Percentiles rank a stretch among this genome's conserved stretches.
phyloP scores from a whole-genome alignment of 2,113 vertebrate species.

The Spea multiplicata region DNA sequence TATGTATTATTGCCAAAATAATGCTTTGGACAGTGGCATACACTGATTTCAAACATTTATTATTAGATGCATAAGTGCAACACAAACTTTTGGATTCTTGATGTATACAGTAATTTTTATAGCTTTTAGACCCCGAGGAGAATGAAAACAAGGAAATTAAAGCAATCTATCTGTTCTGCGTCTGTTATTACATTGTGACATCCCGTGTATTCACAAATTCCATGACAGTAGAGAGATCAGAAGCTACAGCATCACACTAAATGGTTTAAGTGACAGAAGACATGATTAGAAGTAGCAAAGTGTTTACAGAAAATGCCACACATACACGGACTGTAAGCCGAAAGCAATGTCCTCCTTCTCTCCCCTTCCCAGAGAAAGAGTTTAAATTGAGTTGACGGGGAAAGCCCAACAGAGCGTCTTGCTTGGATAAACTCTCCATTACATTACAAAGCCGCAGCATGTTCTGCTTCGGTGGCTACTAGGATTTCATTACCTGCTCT shows the following conservation, averaged over 20 bases:
- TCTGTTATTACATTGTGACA: too few relatives aligned
- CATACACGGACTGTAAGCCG: neutral
- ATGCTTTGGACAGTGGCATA: too few relatives aligned
- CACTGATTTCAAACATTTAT: too few relatives aligned
- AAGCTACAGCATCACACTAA: neutral
- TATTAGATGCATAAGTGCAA: too few relatives aligned
- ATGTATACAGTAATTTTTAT: too few relatives aligned
- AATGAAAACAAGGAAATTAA: too few relatives aligned
- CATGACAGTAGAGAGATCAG: neutral
- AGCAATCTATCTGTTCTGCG: too few relatives aligned
- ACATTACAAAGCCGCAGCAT: slow-evolving; percentile 18
- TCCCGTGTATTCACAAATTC: neutral
- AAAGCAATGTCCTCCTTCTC: neutral
- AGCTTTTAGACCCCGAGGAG: too few relatives aligned
- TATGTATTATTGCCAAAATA: too few relatives aligned
- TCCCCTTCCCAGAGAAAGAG: neutral
- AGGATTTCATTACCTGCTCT: slow-evolving; percentile 40
- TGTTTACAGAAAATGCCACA: neutral
- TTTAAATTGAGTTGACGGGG: slow-evolving; percentile 28
- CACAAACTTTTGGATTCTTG: too few relatives aligned
- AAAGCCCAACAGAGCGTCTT: slow-evolving; percentile 5
- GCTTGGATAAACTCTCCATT: slow-evolving; percentile 43
- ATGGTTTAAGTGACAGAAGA: neutral
- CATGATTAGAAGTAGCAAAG: neutral
- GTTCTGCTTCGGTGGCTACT: slow-evolving; percentile 24